These are phyloP conservation scores for Lutra lutra DNA, from an alignment of 2,797 vertebrate species.

Conservation along the genomic window DNA sequence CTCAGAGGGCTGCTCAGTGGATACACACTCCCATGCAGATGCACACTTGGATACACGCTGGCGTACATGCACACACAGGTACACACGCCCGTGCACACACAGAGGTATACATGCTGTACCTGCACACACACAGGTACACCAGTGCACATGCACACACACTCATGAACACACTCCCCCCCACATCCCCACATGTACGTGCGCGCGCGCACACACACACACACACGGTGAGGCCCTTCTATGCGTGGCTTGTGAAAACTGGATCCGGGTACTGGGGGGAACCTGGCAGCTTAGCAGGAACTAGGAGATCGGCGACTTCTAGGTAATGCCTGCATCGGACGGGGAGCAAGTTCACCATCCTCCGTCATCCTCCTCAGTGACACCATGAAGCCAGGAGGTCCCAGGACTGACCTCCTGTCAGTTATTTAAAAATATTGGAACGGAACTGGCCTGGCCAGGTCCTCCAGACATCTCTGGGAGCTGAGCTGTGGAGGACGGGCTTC, in stretches of 20 bases:
- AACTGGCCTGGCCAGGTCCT: neutral
- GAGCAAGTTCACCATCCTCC: neutral
- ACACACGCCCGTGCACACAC: neutral
- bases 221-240: neutral
- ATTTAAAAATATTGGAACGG: neutral
- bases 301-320: neutral
- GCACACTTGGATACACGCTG: too few species aligned
- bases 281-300: neutral
- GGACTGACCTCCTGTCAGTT: neutral
- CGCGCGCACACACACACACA: neutral
- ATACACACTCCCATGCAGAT: neutral
- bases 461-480: neutral
- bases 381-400: neutral
- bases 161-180: neutral
- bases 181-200: accelerated
- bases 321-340: neutral
- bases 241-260: neutral
- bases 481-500: neutral
- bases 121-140: neutral
- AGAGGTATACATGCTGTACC: neutral
- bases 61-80: neutral
- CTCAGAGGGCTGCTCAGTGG: neutral
- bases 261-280: neutral
- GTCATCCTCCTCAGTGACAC: neutral
- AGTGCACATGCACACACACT: too few species aligned